Evolutionary conservation across 1,140 invertebrate genomes (phyloP), one percentile per base, ranked within the genome.

Genomic region (Musca vetustissima): DNA sequence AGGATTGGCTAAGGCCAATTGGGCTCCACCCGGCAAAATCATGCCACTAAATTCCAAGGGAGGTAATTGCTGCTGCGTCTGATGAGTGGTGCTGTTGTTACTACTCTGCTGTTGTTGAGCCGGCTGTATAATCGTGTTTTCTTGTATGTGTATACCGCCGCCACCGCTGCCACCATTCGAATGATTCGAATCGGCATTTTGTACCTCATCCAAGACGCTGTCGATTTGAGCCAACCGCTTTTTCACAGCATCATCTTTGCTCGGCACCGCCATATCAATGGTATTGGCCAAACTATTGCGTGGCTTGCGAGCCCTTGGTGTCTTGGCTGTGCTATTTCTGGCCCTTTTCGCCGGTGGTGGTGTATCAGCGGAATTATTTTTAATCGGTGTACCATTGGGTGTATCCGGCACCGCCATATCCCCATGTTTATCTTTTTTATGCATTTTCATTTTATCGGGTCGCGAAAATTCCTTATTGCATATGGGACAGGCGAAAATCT

Each of bases 381-480:
- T 80, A 70, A 32, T 64, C 24, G 71, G 68, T 17, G 69, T 70
- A 14, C 55, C 65, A 43, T 13, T 43, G 4, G 52, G 53, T 4
- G 57, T 15, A 0, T 74, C 72, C 8, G 76, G 74, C 71, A 75
- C 73, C 24, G 73, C 73, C 22, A 77, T 73, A 55, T 80, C 69
- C 14, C 77, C 92, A 75, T 94, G 93, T 47, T 93, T 93, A 9
- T 92, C 93, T 80, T 95, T 95, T 89, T 94, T 93, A 79, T 95
- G 93, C 76, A 94, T 94, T 79, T 96, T 96, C 92, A 95, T 94
- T 84, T 96, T 96, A 79, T 96, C 94, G 0, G 94, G 94, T 53
- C 93, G 86, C 7, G 93, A 95, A 83, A 96, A 95, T 78, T 96
- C 93, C 73, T 95, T 94, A 72, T 89, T 88, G 83, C 94, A 96